phyloP scores from a whole-genome alignment of 2,797 vertebrate genomes.

The Sebastes taczanowskii region DNA sequence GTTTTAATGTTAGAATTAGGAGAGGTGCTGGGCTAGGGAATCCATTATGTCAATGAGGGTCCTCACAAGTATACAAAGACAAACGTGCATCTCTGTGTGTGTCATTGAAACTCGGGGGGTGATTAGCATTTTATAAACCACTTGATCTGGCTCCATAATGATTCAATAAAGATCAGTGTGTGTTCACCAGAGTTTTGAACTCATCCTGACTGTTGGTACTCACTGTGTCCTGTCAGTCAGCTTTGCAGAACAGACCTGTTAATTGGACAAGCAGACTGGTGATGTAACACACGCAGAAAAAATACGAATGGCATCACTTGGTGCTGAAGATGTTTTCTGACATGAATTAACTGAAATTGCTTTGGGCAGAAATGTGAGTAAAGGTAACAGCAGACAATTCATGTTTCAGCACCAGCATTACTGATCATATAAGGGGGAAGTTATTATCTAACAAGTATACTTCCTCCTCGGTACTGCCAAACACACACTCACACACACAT shows the following conservation, averaged over 20 bases:
- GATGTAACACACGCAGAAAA: neutral
- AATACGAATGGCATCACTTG: neutral
- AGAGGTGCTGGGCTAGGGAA: neutral
- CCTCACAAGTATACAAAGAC: neutral
- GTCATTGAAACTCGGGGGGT: neutral
- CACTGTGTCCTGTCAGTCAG: neutral
- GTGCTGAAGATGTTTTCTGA: neutral
- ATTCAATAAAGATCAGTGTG: neutral
- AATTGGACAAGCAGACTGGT: constrained; percentile 36
- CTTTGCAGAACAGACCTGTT: constrained; percentile 20
- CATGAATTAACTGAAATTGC: neutral
- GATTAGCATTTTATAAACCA: constrained; percentile 15
- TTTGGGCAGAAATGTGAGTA: constrained; percentile 3
- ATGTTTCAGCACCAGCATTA: constrained; percentile 17
- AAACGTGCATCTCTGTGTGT: neutral
- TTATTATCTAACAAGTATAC: neutral
- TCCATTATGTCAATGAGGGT: neutral
- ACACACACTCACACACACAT: neutral
- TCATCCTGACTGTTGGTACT: neutral
- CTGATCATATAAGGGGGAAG: constrained; percentile 20
- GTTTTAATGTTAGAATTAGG: too few species aligned
- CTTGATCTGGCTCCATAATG: neutral
- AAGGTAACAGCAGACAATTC: constrained; percentile 8
- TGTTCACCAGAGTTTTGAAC: neutral
- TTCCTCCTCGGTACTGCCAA: neutral